Evolutionary conservation across 2,113 vertebrate species (phyloP), one percentile per base, ranked within the genome.

Genomic region (Dolichallabes microphthalmus): DNA sequence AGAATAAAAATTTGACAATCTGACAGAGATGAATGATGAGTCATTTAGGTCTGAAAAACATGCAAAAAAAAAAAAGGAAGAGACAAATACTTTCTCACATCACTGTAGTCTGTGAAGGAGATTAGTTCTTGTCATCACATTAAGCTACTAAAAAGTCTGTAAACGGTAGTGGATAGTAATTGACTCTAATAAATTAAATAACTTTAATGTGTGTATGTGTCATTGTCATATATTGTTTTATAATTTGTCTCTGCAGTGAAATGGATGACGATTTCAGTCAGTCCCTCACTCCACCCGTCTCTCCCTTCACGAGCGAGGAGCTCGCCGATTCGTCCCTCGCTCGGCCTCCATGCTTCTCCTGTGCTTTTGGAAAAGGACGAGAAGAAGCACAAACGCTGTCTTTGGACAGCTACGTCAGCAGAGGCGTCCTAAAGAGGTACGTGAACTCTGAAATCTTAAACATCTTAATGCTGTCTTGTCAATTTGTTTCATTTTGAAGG

Each of bases 401-500:
- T 71, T 15, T 93, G 19, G 95, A 96, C 2, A 96, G 97, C 52
- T 97, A 98, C 61, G 87, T 96, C 76, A 91, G 93, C 71, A 95
- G 94, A 85, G 97, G 98, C 2, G 94, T 95, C 81, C 90, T 99
- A 27, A 99, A 98, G 92, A 94, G 98, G 98, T 98, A 93, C 50
- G 9, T 27, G 25, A 15, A n/a, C 71, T 53, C 35, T 39, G 19
- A 69, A 14, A 64, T 64, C n/a, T 27, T 64, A 14, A 27, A 27
- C n/a, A 4, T 27, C n/a, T 64, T 27, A 27, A 27, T n/a, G 11
- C 12, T 64, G 61, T 27, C 17, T 17, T 68, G 27, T 32, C 32
- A 30, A 2, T 45, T 30, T 11, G 11, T 27, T 14, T n/a, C 63
- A 66, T 66, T 66, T 14, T 30, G n/a, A 25, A 25, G 14, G n/a